Evolutionary conservation across 2,113 vertebrate species (phyloP), one percentile per base, ranked within the genome.

Genomic region (Fulmarus glacialis): DNA sequence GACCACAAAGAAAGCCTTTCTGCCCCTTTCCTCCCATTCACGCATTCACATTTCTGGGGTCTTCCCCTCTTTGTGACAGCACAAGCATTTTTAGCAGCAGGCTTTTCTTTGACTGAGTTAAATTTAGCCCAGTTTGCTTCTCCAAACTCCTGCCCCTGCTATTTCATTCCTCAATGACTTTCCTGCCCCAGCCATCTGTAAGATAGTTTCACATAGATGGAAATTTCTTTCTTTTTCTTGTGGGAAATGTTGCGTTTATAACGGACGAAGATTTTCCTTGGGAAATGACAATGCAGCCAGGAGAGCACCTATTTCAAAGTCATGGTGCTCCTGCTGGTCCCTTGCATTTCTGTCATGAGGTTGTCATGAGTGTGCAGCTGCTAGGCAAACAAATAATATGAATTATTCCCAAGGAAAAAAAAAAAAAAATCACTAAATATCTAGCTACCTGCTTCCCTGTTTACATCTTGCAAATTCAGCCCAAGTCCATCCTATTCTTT

Each of bases 11-110:
- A 75, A 96, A 88, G 11, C 40, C 9, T 72, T 91, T 88, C 82
- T 79, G 70, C 22, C 80, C 40, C 67, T 92, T 92, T 95, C 93
- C 83, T 96, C 45, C 86, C 50, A 89, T 94, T 95, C 82, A 93
- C 4, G 6, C 56, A 47, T 75, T 67, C 48, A 8, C 30, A 24
- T 90, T 95, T 73, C 74, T 87, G 80, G 17, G 72, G 63, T 95
- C 42, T 92, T 96, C 82, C 94, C 91, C 72, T 15, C 67, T 96
- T 96, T 96, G 91, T 96, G 83, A 71, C 6, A 89, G 53, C 58
- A 48, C 0, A 10, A 58, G n/a, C 19, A 47, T 77, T 92, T 96
- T 92, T 89, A 95, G 72, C 67, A 77, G 50, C 22, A 73, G 86
- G 22, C 80, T 81, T 95, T 91, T 95, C 75, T 96, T 96, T 52